A percentile compares a stretch with the other conserved stretches of the same genome.
phyloP scores from a whole-genome alignment of 2,888 invertebrate genomes.

The Aradus depressus region DNA sequence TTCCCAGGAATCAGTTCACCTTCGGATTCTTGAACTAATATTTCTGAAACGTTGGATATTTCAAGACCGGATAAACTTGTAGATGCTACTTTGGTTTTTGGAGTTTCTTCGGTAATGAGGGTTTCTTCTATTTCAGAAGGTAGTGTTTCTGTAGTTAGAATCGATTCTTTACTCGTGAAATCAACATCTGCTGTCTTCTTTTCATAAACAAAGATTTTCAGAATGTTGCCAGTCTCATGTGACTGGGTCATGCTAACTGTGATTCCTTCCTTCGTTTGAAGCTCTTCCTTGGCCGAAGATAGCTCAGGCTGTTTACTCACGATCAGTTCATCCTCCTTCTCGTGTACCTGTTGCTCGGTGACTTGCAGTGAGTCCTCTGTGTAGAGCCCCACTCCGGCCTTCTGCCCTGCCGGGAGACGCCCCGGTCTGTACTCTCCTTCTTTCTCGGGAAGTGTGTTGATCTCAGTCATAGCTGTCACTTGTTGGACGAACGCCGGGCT shows the following conservation, averaged over 20 bases:
- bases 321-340: conserved; percentile 51
- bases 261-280: conserved; percentile 42
- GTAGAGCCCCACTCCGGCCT: conserved; percentile 47
- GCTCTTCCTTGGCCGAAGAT: conserved; percentile 42
- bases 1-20: conserved; percentile 43
- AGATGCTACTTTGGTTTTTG: conserved; percentile 36
- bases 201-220: conserved; percentile 40
- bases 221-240: conserved; percentile 52
- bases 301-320: conserved; percentile 38
- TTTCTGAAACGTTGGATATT: conserved; percentile 46
- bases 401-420: conserved; percentile 49
- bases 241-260: conserved; percentile 50
- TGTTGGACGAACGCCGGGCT: conserved; percentile 52
- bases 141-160: conserved; percentile 47
- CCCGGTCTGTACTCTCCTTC: conserved; percentile 51
- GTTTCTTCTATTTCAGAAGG: conserved; percentile 48
- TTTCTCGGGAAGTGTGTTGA: conserved; percentile 54
- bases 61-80: conserved; percentile 44
- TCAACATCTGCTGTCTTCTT: conserved; percentile 48
- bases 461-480: conserved; percentile 49
- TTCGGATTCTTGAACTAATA: conserved; percentile 57
- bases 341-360: conserved; percentile 46
- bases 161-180: conserved; percentile 50
- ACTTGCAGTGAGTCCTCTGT: conserved; percentile 50
- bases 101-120: conserved; percentile 40